Evolutionary conservation across 1,140 invertebrate species (phyloP).

Genomic region (Littorina saxatilis): DNA sequence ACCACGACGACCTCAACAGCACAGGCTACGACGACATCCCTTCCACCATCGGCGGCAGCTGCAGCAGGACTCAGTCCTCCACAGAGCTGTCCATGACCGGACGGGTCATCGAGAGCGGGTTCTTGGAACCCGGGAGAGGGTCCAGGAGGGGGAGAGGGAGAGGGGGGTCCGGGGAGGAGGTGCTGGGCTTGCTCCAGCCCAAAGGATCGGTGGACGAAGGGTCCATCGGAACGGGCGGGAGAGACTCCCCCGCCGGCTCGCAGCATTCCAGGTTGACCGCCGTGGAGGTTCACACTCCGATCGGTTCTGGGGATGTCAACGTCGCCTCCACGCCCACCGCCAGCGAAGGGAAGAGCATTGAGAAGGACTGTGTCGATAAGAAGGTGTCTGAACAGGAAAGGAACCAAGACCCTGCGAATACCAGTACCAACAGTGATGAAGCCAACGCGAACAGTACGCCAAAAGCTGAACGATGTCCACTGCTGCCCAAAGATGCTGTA

Average conservation of each 20-base stretch:
- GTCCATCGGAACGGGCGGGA: background rate
- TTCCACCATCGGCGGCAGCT: constrained; percentile 33
- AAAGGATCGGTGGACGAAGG: background rate
- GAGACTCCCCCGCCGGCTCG: constrained; percentile 3
- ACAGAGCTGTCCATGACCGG: constrained; percentile 23
- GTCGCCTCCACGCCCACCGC: too few species aligned
- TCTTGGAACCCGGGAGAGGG: constrained; percentile 9
- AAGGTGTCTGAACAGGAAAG: background rate
- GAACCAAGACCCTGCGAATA: background rate
- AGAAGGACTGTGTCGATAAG: background rate
- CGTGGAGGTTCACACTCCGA: constrained; percentile 10
- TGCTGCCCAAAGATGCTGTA: too few species aligned
- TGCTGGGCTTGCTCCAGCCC: constrained; percentile 16
- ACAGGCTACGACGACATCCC: constrained; percentile 27
- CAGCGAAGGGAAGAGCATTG: background rate
- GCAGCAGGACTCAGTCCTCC: constrained; percentile 30
- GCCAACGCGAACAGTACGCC: background rate
- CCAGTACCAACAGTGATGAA: background rate
- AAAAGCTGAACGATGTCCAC: background rate
- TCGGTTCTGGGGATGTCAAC: background rate
- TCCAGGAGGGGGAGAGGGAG: background rate
- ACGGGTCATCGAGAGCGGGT: background rate
- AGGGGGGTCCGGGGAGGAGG: too few species aligned
- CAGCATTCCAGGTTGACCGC: constrained; percentile 12
- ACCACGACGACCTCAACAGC: constrained; percentile 32